Percentiles rank a stretch among this genome's conserved stretches.
phyloP scores from a whole-genome alignment of 2,888 invertebrate genomes.

The Entomobrya proxima region DNA sequence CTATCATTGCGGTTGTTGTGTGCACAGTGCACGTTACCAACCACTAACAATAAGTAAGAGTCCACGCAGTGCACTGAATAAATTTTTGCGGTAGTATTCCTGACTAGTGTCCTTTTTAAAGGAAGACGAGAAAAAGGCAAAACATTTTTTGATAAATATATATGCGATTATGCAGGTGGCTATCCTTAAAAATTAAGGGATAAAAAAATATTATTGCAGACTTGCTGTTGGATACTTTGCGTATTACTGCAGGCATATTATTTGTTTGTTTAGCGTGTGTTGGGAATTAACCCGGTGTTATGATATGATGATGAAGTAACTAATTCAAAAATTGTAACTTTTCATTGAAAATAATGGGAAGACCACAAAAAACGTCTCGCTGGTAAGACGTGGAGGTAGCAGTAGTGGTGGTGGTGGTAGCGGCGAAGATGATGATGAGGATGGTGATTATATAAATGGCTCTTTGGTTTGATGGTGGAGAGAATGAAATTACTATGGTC shows the following conservation, averaged over 20 bases:
- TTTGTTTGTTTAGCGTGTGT: background rate
- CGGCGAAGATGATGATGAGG: background rate
- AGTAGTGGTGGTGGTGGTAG: background rate
- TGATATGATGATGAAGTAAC: background rate
- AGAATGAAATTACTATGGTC: slow-evolving; percentile 60
- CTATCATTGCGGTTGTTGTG: slow-evolving; percentile 28
- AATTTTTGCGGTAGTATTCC: too few species aligned
- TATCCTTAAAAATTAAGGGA: background rate
- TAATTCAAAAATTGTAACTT: slow-evolving; percentile 53
- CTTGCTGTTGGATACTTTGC: background rate
- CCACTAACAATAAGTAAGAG: too few species aligned
- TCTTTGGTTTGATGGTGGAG: slow-evolving; percentile 54
- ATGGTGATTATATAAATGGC: slow-evolving; percentile 29
- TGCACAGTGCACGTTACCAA: slow-evolving; percentile 16
- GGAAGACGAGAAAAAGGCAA: too few species aligned
- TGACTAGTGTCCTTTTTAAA: too few species aligned
- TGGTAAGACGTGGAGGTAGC: background rate
- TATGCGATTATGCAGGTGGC: background rate
- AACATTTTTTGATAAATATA: too few species aligned
- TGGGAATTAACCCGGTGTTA: background rate
- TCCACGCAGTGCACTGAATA: too few species aligned
- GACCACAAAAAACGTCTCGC: background rate
- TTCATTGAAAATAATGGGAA: background rate
- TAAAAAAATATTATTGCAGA: background rate
- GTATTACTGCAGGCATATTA: background rate